phyloP scores from a whole-genome alignment of 2,797 vertebrate species.

The Vespertilio murinus region DNA sequence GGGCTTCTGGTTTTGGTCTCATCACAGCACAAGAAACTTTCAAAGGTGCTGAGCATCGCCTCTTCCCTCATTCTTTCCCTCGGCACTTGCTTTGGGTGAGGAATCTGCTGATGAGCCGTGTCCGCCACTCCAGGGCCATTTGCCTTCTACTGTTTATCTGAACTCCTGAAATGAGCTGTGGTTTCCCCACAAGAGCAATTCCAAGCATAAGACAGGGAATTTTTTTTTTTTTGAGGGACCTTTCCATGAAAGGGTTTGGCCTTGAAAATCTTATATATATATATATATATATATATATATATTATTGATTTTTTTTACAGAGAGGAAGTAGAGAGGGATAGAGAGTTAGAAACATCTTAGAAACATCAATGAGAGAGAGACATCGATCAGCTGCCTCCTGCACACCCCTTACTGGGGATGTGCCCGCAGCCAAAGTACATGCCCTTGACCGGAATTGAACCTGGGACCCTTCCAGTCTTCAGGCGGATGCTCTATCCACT shows the following conservation, averaged over 20 bases:
- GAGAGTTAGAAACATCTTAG: too few species aligned
- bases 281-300: too few species aligned
- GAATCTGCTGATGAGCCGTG: neutral
- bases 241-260: constrained; percentile 1
- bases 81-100: neutral
- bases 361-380: too few species aligned
- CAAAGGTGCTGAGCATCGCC: neutral
- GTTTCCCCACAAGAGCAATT: neutral
- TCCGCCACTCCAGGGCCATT: neutral
- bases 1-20: neutral
- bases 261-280: constrained; percentile 51
- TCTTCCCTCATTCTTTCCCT: neutral
- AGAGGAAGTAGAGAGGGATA: too few species aligned
- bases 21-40: neutral
- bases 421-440: too few species aligned
- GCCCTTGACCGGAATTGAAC: too few species aligned
- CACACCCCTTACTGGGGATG: too few species aligned
- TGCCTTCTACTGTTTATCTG: neutral
- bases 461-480: too few species aligned
- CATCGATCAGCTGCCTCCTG: too few species aligned
- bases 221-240: neutral
- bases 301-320: too few species aligned
- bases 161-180: neutral
- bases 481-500: too few species aligned
- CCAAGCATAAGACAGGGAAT: neutral